phyloP scores from a whole-genome alignment of 2,888 invertebrate species.

The Lacanobia wlatinum region DNA sequence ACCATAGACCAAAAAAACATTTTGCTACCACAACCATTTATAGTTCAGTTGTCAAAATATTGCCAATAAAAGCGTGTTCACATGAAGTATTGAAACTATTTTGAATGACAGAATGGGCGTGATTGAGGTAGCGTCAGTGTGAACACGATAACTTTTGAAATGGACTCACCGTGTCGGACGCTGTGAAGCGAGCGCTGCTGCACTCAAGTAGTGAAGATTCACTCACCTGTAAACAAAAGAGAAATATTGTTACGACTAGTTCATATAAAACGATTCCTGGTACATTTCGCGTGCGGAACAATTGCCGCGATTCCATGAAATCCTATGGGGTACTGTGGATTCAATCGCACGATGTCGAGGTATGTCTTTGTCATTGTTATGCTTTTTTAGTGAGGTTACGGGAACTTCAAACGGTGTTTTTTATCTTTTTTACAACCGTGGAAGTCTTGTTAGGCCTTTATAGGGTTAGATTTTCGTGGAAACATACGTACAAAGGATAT shows the following conservation, averaged over 20 bases:
- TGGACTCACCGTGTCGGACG: constrained; percentile 89
- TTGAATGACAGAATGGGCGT: constrained; percentile 45
- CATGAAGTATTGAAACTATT: constrained; percentile 37
- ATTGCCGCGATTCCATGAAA: constrained; percentile 48
- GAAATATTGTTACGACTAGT: constrained; percentile 63
- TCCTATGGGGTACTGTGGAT: constrained; percentile 45
- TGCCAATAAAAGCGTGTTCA: constrained; percentile 53
- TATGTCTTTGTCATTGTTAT: constrained; percentile 27
- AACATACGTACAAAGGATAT: background rate
- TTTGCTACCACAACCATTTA: constrained; percentile 14
- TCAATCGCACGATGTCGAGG: constrained; percentile 50
- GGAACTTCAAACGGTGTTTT: constrained; percentile 21
- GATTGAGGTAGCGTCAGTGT: constrained; percentile 57
- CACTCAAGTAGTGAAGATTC: constrained; percentile 91
- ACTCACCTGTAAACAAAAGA: constrained; percentile 87
- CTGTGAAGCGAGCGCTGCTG: constrained; percentile 90
- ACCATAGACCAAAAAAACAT: background rate
- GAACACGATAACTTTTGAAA: constrained; percentile 72
- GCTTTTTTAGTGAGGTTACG: constrained; percentile 34
- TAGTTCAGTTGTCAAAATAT: constrained; percentile 25
- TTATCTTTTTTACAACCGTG: background rate
- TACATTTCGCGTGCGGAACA: constrained; percentile 47
- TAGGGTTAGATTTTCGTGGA: background rate
- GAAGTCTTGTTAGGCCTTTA: background rate
- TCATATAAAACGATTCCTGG: constrained; percentile 44